Evolutionary conservation across 2,797 vertebrate genomes (phyloP).

Genomic region (Zalophus californianus): DNA sequence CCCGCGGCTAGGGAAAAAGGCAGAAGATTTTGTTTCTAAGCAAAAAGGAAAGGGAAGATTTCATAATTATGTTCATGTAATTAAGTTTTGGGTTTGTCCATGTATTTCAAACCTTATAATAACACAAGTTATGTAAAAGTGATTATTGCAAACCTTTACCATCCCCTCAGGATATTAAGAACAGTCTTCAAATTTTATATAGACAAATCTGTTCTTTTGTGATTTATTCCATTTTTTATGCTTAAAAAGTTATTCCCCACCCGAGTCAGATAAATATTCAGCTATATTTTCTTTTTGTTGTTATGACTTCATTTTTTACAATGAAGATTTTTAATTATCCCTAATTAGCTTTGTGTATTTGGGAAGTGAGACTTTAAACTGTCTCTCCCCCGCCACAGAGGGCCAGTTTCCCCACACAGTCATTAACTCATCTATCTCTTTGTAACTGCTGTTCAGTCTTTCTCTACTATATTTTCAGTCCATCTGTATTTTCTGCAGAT

Average conservation of each 20-base stretch:
- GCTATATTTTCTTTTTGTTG: not conserved
- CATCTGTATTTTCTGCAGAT: not conserved
- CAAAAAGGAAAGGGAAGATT: not conserved
- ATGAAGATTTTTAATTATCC: not conserved
- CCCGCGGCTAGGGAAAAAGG: not conserved
- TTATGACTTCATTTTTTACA: not conserved
- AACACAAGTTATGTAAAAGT: not conserved
- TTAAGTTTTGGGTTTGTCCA: not conserved
- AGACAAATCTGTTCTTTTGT: not conserved
- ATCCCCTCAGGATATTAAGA: not conserved
- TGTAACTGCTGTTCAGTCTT: not conserved
- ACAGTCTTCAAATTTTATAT: not conserved
- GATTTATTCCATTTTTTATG: not conserved
- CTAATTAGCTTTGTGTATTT: not conserved
- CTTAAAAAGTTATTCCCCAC: not conserved
- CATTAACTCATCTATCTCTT: not conserved
- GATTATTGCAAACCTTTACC: not conserved
- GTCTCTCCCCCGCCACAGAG: accelerated
- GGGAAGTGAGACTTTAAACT: not conserved
- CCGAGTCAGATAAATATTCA: not conserved
- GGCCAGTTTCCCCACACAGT: not conserved
- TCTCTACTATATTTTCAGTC: not conserved
- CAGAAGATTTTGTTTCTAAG: not conserved
- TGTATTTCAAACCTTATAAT: not conserved
- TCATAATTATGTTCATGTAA: not conserved